Conservation (phyloP, 2,888 invertebrate genomes). For the Prosopocoilus inquinatus region DNA sequence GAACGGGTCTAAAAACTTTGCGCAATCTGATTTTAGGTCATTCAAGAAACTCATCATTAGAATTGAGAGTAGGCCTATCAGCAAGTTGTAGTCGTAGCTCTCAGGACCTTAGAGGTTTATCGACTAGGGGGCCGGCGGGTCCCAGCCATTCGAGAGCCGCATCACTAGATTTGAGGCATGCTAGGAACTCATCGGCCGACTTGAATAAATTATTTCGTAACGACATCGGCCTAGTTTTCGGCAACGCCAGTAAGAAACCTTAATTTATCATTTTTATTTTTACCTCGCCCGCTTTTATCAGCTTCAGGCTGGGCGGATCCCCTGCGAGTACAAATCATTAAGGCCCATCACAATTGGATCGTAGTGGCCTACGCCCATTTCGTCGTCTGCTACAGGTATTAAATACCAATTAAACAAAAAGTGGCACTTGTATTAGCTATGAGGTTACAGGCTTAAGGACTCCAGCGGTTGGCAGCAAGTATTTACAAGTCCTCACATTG, state of each 20-base stretch:
- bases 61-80: constrained; percentile 61
- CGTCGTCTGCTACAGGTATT: constrained; percentile 91
- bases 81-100: constrained; percentile 51
- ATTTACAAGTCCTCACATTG: constrained; percentile 91
- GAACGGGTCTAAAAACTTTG: no score
- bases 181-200: constrained; percentile 72
- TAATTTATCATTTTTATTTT: not conserved
- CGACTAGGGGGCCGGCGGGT: constrained; percentile 43
- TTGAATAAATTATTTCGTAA: constrained; percentile 69
- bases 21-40: constrained; percentile 49
- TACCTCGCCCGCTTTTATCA: constrained; percentile 44
- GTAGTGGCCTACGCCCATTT: constrained; percentile 95
- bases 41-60: constrained; percentile 82
- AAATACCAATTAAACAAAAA: constrained; percentile 17
- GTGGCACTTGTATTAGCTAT: no score
- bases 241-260: constrained; percentile 51
- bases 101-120: constrained; percentile 51
- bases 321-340: constrained; percentile 85
- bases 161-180: constrained; percentile 74
- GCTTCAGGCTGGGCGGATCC: constrained; percentile 79
- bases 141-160: constrained; percentile 77
- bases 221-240: constrained; percentile 70
- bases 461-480: constrained; percentile 95
- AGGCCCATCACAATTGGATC: constrained; percentile 98
- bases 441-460: constrained; percentile 73